phyloP scores from a whole-genome alignment of 1,140 invertebrate genomes.

The Coptotermes formosanus region DNA sequence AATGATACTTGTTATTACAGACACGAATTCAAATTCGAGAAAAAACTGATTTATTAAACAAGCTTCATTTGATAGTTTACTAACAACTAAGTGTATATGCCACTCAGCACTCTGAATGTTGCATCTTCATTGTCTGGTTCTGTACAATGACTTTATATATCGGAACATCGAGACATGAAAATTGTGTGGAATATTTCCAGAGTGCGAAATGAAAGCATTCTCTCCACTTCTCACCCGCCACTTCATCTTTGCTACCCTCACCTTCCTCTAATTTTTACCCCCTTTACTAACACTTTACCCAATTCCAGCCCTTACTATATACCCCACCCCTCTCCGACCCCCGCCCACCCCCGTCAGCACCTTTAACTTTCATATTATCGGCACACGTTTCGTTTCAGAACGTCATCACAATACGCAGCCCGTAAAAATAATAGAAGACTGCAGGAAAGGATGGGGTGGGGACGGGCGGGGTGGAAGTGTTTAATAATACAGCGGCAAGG shows the following conservation, averaged over 20 bases:
- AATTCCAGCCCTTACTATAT: conserved; percentile 11
- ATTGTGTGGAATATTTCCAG: conserved; percentile 1
- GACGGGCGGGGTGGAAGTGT: not conserved
- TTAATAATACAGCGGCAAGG: not conserved
- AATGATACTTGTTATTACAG: no score
- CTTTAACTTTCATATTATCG: conserved; percentile 19
- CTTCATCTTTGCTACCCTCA: conserved; percentile 4
- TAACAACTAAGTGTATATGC: not conserved
- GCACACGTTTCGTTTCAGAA: conserved; percentile 6
- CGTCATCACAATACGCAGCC: not conserved
- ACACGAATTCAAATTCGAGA: no score
- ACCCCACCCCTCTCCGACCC: not conserved
- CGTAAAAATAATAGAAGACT: conserved; percentile 3
- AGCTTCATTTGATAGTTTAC: no score
- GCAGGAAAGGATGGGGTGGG: not conserved
- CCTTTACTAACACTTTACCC: conserved; percentile 17
- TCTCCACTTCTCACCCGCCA: not conserved
- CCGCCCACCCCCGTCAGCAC: not conserved
- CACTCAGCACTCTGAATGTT: not conserved
- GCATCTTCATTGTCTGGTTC: not conserved
- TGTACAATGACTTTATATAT: conserved; percentile 3
- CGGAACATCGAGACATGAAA: conserved; percentile 5
- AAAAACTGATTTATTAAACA: no score
- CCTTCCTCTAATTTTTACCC: conserved; percentile 18
- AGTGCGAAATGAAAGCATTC: conserved; percentile 9